Evolutionary conservation across 1,140 invertebrate species (phyloP), one percentile per base, ranked within the genome.

Genomic region (Drosophila erecta): DNA sequence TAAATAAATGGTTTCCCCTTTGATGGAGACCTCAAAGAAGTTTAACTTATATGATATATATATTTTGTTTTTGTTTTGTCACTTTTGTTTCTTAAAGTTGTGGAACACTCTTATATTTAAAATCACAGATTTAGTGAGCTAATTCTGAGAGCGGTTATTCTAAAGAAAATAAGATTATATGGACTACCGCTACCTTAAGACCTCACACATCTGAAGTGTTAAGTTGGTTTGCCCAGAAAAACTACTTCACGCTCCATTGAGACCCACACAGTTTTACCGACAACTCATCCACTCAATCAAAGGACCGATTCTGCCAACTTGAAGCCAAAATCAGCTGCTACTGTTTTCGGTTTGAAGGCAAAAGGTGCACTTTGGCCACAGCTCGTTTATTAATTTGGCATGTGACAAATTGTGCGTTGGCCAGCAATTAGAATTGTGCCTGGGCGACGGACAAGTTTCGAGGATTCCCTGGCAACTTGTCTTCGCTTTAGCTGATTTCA

Each of bases 351-450:
- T 3, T 10, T 3, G 30, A 30, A 30, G 17, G 40, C 33, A 11
- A 24, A 50, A 50, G 17, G n/a, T 58, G 53, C 35, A 61, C 22
- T 14, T 41, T 33, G 35, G 46, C 20, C 46, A 62, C 46, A 62
- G 69, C 47, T 73, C 75, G 76, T 76, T 87, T 89, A 87, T 87
- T 89, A 89, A 87, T 87, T 87, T 87, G 84, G 71, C 79, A 87
- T 87, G 86, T 87, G 84, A 87, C 84, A 87, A 89, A 87, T 87
- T 87, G 76, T 87, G 79, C 84, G 58, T 89, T 89, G 84, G 79
- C 79, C 79, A 74, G 84, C 84, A 89, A 89, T 89, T 89, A 87
- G 71, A 87, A 50, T 50, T 50, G n/a, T 17, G 47, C 27, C 8
- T 15, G 47, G 47, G 22, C 14, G 46, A 47, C 46, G 46, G 47